phyloP scores from a whole-genome alignment of 2,113 vertebrate genomes.

The Dicerorhinus sumatrensis region DNA sequence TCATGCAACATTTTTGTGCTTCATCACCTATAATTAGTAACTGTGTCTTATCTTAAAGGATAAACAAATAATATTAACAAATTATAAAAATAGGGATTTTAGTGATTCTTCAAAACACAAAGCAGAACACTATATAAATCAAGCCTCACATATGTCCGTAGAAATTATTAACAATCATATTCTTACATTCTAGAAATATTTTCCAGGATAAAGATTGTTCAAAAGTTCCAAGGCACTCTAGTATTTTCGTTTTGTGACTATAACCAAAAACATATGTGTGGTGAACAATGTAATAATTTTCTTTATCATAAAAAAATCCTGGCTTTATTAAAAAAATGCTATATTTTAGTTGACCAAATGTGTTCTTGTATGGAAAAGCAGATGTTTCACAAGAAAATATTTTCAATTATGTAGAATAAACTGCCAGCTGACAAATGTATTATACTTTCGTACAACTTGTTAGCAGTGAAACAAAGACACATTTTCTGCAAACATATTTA shows the following conservation, averaged over 20 bases:
- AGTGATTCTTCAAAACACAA: background rate
- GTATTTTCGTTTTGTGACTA: background rate
- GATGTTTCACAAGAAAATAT: background rate
- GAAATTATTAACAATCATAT: background rate
- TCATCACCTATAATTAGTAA: constrained; percentile 25
- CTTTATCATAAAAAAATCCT: background rate
- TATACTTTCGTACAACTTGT: background rate
- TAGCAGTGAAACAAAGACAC: background rate
- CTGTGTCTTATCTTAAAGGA: background rate
- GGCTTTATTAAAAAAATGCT: background rate
- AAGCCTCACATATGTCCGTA: background rate
- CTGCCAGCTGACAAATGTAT: constrained; percentile 16
- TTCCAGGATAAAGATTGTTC: background rate
- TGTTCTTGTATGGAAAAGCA: constrained; percentile 36
- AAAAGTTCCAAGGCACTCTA: background rate
- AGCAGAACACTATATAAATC: background rate
- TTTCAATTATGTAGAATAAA: constrained; percentile 30
- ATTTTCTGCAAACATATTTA: background rate
- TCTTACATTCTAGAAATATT: background rate
- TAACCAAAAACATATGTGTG: background rate
- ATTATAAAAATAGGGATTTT: background rate
- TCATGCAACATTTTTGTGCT: constrained; percentile 50
- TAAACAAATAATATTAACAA: constrained; percentile 45
- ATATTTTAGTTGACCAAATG: background rate
- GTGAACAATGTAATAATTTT: constrained; percentile 12